phyloP scores from a whole-genome alignment of 92 coral and sea anemone species.

The Muricea muricata region DNA sequence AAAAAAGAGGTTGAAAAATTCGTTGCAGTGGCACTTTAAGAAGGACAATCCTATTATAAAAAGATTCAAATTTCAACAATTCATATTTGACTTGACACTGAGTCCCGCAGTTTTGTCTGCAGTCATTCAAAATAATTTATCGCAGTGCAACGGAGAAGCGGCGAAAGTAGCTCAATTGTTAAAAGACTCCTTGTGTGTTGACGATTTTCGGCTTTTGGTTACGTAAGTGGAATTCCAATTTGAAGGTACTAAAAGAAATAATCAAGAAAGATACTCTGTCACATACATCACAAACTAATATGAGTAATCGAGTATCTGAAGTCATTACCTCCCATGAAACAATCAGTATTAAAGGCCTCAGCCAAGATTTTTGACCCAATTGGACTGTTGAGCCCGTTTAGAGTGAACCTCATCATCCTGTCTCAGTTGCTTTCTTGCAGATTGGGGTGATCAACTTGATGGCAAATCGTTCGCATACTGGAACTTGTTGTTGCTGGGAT shows the following conservation, averaged over 20 bases:
- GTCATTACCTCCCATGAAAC: constrained; percentile 43
- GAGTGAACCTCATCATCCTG: constrained; percentile 49
- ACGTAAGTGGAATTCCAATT: constrained; percentile 68
- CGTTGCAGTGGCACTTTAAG: too few species aligned
- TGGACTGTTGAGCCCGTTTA: constrained; percentile 61
- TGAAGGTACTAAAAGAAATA: constrained; percentile 41
- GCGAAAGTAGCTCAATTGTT: not conserved
- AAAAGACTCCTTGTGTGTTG: constrained; percentile 11
- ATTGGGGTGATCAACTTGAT: not conserved
- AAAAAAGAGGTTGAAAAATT: too few species aligned
- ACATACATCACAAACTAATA: not conserved
- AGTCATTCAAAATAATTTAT: not conserved
- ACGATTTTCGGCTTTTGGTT: constrained; percentile 55
- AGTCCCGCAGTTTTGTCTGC: constrained; percentile 16
- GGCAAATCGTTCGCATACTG: not conserved
- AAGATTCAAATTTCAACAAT: not conserved
- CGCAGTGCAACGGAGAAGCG: not conserved
- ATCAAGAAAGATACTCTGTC: constrained; percentile 31
- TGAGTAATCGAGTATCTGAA: constrained; percentile 33
- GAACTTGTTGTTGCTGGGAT: not conserved
- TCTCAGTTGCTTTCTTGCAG: not conserved
- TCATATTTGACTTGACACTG: constrained; percentile 15
- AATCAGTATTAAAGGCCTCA: constrained; percentile 60
- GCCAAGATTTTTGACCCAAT: constrained; percentile 70
- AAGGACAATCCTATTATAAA: not conserved